phyloP scores from a whole-genome alignment of 1,140 invertebrate genomes.

The Drosophila micromelanica region DNA sequence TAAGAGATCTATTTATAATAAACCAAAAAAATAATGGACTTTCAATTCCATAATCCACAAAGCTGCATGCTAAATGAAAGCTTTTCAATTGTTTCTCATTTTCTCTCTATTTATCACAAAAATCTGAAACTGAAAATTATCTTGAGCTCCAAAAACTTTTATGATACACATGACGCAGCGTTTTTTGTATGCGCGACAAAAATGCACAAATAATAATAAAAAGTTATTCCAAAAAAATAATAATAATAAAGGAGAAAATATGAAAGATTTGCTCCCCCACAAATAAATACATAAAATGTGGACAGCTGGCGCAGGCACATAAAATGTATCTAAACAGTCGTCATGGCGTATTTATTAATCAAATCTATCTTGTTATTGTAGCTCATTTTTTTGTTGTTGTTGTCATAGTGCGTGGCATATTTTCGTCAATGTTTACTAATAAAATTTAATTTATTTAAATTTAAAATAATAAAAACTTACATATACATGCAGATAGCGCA shows the following conservation, averaged over 20 bases:
- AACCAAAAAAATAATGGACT: constrained; percentile 22
- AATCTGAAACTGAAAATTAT: constrained; percentile 20
- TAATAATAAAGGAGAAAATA: constrained; percentile 28
- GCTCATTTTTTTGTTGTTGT: constrained; percentile 26
- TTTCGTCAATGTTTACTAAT: constrained; percentile 79
- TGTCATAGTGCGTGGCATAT: constrained; percentile 72
- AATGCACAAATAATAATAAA: constrained; percentile 27
- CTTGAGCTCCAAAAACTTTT: background rate
- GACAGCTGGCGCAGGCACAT: constrained; percentile 34
- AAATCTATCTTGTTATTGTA: constrained; percentile 74
- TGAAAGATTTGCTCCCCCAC: constrained; percentile 40
- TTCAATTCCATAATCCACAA: constrained; percentile 19
- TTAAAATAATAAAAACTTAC: constrained; percentile 57
- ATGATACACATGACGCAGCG: background rate
- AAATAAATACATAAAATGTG: background rate
- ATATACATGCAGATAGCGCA: constrained; percentile 40
- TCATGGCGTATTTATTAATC: constrained; percentile 68
- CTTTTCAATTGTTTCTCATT: constrained; percentile 58
- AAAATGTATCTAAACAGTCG: constrained; percentile 62
- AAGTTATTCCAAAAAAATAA: constrained; percentile 25
- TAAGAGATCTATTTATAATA: constrained; percentile 47
- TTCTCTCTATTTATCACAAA: constrained; percentile 1
- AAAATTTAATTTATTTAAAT: constrained; percentile 83
- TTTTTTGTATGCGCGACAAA: background rate
- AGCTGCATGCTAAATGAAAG: constrained; percentile 57